Evolutionary conservation across 2,797 vertebrate genomes (phyloP), one percentile per base, ranked within the genome.

Genomic region (Podargus strigoides): DNA sequence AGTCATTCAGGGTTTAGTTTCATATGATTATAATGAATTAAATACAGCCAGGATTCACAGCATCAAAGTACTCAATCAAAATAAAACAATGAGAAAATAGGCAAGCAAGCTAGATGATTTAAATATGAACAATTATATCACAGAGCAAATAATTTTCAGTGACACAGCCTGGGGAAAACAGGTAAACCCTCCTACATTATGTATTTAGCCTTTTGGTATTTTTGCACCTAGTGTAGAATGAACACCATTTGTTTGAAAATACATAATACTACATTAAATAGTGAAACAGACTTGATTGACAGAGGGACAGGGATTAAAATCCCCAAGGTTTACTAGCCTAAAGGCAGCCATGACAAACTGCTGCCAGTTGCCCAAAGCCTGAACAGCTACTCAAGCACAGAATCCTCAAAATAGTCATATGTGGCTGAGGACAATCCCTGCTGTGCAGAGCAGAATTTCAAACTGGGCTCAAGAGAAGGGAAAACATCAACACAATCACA

Each of bases 401-500:
- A 80, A 42, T 73, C 94, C 91, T 96, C 89, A 97, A 95, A 96
- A 97, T 49, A 95, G 89, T 80, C 72, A 27, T 63, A 46, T 77
- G 87, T 66, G 78, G 80, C 81, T 94, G 87, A 76, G 86, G 91
- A 94, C 85, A 85, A 90, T 93, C 68, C 94, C 94, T 95, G 89
- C 93, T 87, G 89, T 84, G 90, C 80, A 83, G 50, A 92, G 85
- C 90, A 92, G 92, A 96, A 96, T 96, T 96, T 97, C 95, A 96
- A 96, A 95, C 84, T 81, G 75, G 91, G 68, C 92, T 96, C 83
- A 36, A 84, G 93, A 97, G 94, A 96, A 80, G 23, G 82, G 80
- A 76, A 95, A 95, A 95, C 95, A 96, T 91, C 96, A 96, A 83
- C 87, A 92, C 58, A 92, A 94, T 95, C 92, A 94, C 86, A 92